phyloP scores from a whole-genome alignment of 2,113 vertebrate species.

The Cyprinodon tularosa region DNA sequence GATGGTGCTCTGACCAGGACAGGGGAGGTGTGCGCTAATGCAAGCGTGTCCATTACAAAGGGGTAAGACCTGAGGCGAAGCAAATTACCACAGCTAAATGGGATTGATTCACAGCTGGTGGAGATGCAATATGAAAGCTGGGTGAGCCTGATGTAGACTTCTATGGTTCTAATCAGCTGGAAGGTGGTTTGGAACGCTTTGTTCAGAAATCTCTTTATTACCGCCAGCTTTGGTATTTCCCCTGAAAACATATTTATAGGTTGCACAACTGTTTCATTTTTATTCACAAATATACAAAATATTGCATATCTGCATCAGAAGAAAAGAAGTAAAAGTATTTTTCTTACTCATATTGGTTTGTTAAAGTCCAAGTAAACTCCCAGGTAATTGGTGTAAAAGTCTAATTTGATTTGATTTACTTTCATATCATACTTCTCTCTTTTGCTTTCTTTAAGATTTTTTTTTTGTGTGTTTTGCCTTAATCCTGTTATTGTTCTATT shows the following conservation, averaged over 20 bases:
- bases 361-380: too few species aligned
- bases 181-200: conserved; percentile 36
- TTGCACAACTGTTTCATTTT: too few species aligned
- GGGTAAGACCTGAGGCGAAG: conserved; percentile 16
- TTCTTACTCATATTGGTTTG: too few species aligned
- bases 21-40: conserved; percentile 15
- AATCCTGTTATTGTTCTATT: too few species aligned
- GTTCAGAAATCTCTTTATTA: conserved; percentile 17
- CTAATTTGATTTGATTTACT: too few species aligned
- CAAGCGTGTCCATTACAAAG: conserved; percentile 10
- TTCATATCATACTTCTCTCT: too few species aligned
- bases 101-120: conserved; percentile 34
- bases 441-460: too few species aligned
- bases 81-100: conserved; percentile 11
- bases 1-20: conserved; percentile 40
- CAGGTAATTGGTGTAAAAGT: too few species aligned
- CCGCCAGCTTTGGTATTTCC: not conserved
- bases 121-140: conserved; percentile 29
- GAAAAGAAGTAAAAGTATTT: not conserved
- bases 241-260: not conserved
- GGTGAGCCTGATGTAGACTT: conserved; percentile 2
- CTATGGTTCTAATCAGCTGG: conserved; percentile 13
- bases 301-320: not conserved
- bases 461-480: too few species aligned
- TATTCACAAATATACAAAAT: too few species aligned